These are phyloP conservation scores for Poecilia gillii DNA, from an alignment of 2,797 vertebrate species.

Conservation along the genomic window DNA sequence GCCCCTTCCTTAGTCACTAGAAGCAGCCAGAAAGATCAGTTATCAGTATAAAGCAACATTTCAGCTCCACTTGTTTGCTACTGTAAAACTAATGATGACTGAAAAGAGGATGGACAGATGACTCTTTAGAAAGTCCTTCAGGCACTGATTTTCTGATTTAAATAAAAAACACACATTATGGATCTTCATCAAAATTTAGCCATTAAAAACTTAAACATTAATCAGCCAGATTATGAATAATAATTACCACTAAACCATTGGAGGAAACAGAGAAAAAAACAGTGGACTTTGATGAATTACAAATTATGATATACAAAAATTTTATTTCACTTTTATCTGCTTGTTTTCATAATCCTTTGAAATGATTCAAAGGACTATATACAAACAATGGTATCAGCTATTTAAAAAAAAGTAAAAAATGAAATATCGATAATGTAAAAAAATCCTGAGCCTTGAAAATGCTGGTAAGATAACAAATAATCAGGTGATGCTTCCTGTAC, in stretches of 20 bases:
- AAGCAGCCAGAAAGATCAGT: constrained; percentile 31
- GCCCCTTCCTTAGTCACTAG: constrained; percentile 72
- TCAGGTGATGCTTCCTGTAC: background rate
- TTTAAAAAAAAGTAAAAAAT: background rate
- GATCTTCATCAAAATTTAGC: background rate
- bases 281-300: background rate
- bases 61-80: background rate
- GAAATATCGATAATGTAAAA: background rate
- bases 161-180: background rate
- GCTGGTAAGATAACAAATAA: background rate
- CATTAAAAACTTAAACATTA: background rate
- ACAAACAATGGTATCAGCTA: background rate
- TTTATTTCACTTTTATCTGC: background rate
- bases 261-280: background rate
- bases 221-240: background rate
- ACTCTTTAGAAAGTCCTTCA: background rate
- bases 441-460: background rate
- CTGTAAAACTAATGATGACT: background rate
- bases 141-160: background rate
- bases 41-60: constrained; percentile 15
- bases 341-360: background rate
- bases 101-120: background rate
- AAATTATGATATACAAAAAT: background rate
- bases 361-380: background rate
- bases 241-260: background rate